Base-by-base conservation (phyloP, 1,140 invertebrate genomes). In the Ylistrum balloti region DNA sequence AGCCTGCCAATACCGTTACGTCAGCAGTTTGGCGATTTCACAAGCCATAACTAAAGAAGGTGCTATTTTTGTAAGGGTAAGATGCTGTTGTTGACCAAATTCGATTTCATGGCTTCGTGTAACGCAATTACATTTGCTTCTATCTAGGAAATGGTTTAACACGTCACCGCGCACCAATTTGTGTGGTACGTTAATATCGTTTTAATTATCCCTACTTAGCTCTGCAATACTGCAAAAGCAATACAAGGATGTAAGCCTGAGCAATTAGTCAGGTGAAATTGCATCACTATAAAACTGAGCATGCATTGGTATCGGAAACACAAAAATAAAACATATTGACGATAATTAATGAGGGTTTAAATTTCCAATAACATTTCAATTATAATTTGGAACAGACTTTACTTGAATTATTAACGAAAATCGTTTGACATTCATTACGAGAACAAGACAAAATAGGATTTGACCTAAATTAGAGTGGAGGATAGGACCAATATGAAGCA, bases 41-140 rank as follows among this genome's bases (percentile, higher is more conserved):
- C 56, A 74, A n/a, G 56, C 56, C 17, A n/a, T 74, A 74, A 74
- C 56, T 74, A n/a, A n/a, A n/a, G 13, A 28, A 74, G 56, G 22
- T 74, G 56, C 22, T 74, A 74, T 74, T 74, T 74, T 22, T 74
- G 56, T n/a, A 74, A 74, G 2, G 22, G 2, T 74, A n/a, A 74
- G 56, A 74, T n/a, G 56, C 56, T n/a, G 56, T 28, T 74, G 56
- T 74, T 74, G 56, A 74, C 56, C 56, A 74, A 74, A 74, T 74
- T 74, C 22, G 56, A 74, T 74, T 28, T 74, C 5, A 74, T 74
- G 56, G 22, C 22, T 28, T 28, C 28, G 56, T n/a, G n/a, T 74
- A 74, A 74, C 17, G 22, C 56, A 28, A 74, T 74, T 74, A 74
- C 13, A 9, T 28, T n/a, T 17, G 9, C 56, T 74, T 28, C 56